Conservation (phyloP, 2,113 vertebrate genomes). For the Procavia capensis region DNA sequence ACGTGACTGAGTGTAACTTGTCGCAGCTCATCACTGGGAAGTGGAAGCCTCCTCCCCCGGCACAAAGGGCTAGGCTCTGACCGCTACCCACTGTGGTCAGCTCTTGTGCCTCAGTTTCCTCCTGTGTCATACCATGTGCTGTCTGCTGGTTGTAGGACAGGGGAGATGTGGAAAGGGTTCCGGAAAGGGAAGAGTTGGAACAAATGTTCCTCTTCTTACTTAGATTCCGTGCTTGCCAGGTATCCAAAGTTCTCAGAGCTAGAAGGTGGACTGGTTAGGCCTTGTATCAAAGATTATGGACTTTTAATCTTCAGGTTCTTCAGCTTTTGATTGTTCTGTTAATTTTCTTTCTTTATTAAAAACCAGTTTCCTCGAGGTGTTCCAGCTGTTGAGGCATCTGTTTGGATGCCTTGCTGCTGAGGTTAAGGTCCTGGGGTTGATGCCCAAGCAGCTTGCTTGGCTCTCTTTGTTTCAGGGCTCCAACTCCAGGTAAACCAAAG, state of each 20-base stretch:
- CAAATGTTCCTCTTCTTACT: not conserved
- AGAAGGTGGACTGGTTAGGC: not conserved
- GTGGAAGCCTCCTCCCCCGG: not conserved
- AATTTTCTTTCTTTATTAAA: not conserved
- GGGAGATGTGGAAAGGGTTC: not conserved
- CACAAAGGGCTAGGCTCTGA: not conserved
- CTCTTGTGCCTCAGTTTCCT: not conserved
- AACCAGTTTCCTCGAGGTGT: not conserved
- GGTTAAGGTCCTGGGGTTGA: not conserved
- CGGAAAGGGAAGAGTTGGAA: not conserved
- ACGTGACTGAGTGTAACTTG: not conserved
- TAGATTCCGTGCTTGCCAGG: not conserved
- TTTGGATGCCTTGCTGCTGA: not conserved
- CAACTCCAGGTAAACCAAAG: not conserved
- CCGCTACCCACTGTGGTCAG: fast-evolving
- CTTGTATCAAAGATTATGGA: not conserved
- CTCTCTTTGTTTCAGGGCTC: not conserved
- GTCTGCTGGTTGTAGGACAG: not conserved
- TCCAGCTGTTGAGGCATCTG: fast-evolving
- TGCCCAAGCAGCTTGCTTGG: not conserved
- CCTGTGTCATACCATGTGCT: not conserved
- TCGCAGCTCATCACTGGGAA: not conserved
- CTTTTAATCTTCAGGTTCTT: not conserved
- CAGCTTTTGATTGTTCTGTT: not conserved
- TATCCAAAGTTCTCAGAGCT: not conserved